Evolutionary conservation across 1,140 invertebrate species (phyloP), one percentile per base, ranked within the genome.

Genomic region (Phymorhynchus buccinoides): DNA sequence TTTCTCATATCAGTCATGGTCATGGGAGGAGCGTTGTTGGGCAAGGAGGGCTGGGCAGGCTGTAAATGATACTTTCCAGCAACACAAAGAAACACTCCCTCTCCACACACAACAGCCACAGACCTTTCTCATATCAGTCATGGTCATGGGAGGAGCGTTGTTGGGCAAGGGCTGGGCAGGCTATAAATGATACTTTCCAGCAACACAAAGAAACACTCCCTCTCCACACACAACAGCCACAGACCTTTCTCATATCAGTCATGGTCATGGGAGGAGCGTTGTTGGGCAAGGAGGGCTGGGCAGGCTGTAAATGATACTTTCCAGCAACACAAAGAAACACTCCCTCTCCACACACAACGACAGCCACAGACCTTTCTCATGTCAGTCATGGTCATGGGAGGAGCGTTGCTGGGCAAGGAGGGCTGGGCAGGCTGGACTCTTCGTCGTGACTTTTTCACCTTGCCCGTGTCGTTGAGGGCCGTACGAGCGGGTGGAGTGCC

Each of bases 381-480:
- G 82, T 92, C 90, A 66, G 85, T 89, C 22, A 91, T 84, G 82
- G 87, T 89, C 73, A 90, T 85, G 56, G 88, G 85, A 30, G 87
- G 71, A 7, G 86, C 87, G 62, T 89, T 88, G 18, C 48, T 77
- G 82, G 22, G 88, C 79, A 37, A 52, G 73, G 22, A 85, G 84
- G 16, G 86, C 83, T 85, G 84, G 16, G 86, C 83, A 81, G 83
- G 86, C 42, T 86, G 84, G 27, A 89, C 87, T 82, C 88, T 77
- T 82, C 83, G 86, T 83, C 88, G 90, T 30, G 88, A 89, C 80
- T 89, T 91, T 78, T 89, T 91, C 39, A 90, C 87, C 73, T 90
- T 92, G n/a, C 87, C 84, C 52, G 91, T 92, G 78, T 92, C 91
- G 89, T 92, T 92, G 75, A 92, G 91, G 22, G 91, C 91, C 42